phyloP scores from a whole-genome alignment of 1,140 invertebrate species.

The Bombus haemorrhoidalis region DNA sequence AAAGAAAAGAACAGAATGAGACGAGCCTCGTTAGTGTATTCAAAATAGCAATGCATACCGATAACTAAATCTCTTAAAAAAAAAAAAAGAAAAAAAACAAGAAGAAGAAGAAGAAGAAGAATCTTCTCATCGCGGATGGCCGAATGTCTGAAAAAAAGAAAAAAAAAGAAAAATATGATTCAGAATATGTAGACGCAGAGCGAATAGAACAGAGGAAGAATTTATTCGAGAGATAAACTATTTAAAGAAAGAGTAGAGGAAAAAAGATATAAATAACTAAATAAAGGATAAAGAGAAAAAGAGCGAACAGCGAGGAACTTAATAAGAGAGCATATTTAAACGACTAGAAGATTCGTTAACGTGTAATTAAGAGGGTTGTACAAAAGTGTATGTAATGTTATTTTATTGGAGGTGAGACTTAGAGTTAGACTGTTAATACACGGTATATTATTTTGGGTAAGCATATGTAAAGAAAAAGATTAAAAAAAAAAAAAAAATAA shows the following conservation, averaged over 20 bases:
- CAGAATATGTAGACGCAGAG: neutral
- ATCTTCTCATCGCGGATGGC: neutral
- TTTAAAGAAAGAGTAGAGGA: neutral
- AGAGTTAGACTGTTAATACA: slow-evolving; percentile 77
- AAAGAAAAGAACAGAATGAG: neutral
- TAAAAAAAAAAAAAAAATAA: slow-evolving; percentile 56
- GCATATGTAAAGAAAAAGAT: slow-evolving; percentile 66
- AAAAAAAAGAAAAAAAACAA: too few species aligned
- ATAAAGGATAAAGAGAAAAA: neutral
- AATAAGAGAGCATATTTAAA: slow-evolving; percentile 23
- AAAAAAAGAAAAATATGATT: too few species aligned
- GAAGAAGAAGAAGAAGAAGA: too few species aligned
- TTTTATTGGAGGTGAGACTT: slow-evolving; percentile 75
- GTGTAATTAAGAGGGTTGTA: slow-evolving; percentile 65
- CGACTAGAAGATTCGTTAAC: slow-evolving; percentile 48
- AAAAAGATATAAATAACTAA: neutral
- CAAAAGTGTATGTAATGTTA: slow-evolving; percentile 79
- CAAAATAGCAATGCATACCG: slow-evolving; percentile 47
- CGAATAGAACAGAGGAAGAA: neutral
- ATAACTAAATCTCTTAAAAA: neutral
- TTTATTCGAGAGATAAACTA: neutral
- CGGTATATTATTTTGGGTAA: slow-evolving; percentile 79
- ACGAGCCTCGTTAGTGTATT: slow-evolving; percentile 10
- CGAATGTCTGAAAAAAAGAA: neutral
- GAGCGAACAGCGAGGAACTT: neutral